Percentiles rank a stretch among this genome's conserved stretches.
These are phyloP conservation scores for Metopolophium dirhodum DNA, from an alignment of 1,140 invertebrate species.

Conservation along the genomic window DNA sequence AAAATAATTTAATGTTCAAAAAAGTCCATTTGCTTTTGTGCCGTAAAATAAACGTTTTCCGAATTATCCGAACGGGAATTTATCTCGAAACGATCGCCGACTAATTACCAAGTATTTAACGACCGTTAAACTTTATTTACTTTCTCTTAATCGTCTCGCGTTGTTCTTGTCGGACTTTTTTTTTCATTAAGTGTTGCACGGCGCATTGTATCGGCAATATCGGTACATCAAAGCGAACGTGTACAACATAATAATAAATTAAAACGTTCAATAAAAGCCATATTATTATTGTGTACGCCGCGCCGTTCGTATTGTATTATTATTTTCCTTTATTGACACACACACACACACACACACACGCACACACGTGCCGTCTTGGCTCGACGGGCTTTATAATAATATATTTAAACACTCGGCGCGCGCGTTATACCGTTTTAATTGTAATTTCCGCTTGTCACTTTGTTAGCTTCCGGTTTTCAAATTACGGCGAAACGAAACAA, in stretches of 20 bases:
- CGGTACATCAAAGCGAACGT: slow-evolving; percentile 2
- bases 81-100: neutral
- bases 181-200: neutral
- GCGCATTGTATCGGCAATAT: neutral
- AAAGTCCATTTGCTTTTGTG: neutral
- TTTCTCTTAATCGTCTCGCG: neutral
- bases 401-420: neutral
- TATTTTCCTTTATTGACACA: neutral
- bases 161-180: neutral
- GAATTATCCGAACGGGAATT: neutral
- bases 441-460: neutral
- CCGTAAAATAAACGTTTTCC: neutral
- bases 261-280: neutral
- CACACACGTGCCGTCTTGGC: neutral
- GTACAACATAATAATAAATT: slow-evolving; percentile 2
- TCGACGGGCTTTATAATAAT: neutral
- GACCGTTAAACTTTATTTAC: neutral
- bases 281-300: neutral
- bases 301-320: neutral
- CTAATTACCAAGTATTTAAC: neutral
- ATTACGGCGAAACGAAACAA: neutral
- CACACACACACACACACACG: neutral
- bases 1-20: neutral
- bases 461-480: neutral
- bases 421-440: neutral